Base-by-base conservation (phyloP, 2,113 vertebrate species). In the Archocentrus centrarchus region DNA sequence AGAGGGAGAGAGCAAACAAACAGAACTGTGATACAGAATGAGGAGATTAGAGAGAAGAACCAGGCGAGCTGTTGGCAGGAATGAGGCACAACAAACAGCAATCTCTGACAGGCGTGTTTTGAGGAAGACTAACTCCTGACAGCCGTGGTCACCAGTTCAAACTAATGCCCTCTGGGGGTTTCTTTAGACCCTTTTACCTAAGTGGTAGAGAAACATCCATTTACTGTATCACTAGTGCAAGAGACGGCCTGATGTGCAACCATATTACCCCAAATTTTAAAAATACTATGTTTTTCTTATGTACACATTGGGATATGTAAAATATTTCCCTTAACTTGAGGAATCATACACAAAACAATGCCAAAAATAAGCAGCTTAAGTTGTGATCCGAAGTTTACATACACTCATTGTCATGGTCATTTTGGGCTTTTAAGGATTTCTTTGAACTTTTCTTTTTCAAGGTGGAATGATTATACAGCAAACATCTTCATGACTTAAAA, bases 1-100 rank as follows among this genome's bases (percentile, higher is more conserved):
- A 89, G 75, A 85, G 68, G 81, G 80, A 55, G 61, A 83, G 73
- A 18, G 61, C 62, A 92, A 91, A 90, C 80, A 87, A 76, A 87
- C 62, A 90, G 77, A 75, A 85, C 55, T 79, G 85, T 77, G 73
- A 80, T 50, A 89, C 76, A 86, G 87, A 86, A 85, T 3, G 61
- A 27, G 59, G 53, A 62, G 89, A 91, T 86, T 86, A 88, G 86
- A 41, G 61, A 50, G 22, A 84, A 68, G 77, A 89, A 76, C 10
- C 76, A 59, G 70, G 70, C 77, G 59, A 87, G 87, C 83, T 89
- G 86, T 68, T 84, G 75, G 81, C 80, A 82, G 59, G 80, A 88
- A 83, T 24, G 50, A 62, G 58, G 50, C 79, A 47, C 77, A 30
- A 53, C 61, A 62, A 85, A 62, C 30, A 15, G 3, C 59, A 66